phyloP scores from a whole-genome alignment of 2,888 invertebrate species.

The Acrobasis suavella region DNA sequence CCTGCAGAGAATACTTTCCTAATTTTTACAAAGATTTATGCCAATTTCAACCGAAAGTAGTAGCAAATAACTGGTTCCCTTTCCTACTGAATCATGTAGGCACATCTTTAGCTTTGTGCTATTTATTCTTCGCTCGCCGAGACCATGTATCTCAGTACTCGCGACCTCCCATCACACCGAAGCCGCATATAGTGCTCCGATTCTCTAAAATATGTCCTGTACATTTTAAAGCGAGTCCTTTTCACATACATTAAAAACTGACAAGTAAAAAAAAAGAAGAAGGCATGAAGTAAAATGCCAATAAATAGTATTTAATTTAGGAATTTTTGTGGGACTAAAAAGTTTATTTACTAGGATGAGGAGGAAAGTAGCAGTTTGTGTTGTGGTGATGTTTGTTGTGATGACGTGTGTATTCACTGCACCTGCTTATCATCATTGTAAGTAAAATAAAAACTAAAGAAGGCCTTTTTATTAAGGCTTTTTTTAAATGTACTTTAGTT shows the following conservation, averaged over 20 bases:
- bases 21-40: too few relatives aligned
- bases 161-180: conserved; percentile 37
- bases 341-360: conserved; percentile 41
- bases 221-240: background rate
- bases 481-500: too few relatives aligned
- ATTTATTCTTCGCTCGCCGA: conserved; percentile 50
- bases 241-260: too few relatives aligned
- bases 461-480: too few relatives aligned
- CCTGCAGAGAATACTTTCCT: too few relatives aligned
- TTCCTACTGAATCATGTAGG: background rate
- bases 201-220: background rate
- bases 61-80: background rate
- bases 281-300: background rate
- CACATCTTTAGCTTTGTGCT: conserved; percentile 27
- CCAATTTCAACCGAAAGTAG: too few relatives aligned
- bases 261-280: background rate
- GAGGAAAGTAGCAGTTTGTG: conserved; percentile 34
- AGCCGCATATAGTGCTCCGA: background rate
- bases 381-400: conserved; percentile 38
- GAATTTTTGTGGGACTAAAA: background rate
- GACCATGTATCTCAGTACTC: conserved; percentile 51
- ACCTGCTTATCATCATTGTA: conserved; percentile 50
- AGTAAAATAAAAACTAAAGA: conserved; percentile 37
- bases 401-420: conserved; percentile 46
- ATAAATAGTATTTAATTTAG: background rate